Percentiles rank a stretch among this genome's conserved stretches.
Conservation (phyloP, 1,140 invertebrate genomes). For the Steinernema feltiae region DNA sequence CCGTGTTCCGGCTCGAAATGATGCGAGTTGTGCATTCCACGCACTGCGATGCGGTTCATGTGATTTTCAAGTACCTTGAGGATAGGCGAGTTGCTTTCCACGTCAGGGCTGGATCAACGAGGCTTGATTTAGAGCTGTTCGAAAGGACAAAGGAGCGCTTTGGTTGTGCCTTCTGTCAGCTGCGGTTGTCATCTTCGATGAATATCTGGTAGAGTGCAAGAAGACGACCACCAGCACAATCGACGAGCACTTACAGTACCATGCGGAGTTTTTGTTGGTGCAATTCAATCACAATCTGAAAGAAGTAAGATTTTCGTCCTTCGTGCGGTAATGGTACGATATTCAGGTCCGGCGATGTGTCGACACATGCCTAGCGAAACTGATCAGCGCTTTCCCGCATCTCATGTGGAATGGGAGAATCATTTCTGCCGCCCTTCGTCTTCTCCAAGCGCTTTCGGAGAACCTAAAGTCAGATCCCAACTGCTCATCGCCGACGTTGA, state of each 20-base stretch:
- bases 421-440: slow-evolving; percentile 92
- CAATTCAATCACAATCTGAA: slow-evolving; percentile 95
- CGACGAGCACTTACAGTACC: slow-evolving; percentile 62
- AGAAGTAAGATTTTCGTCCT: slow-evolving; percentile 44
- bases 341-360: slow-evolving; percentile 80
- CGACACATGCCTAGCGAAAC: slow-evolving; percentile 81
- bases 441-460: slow-evolving; percentile 81
- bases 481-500: slow-evolving; percentile 38
- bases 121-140: no score
- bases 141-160: slow-evolving; percentile 92
- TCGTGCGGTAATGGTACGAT: not conserved
- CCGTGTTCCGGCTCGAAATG: slow-evolving; percentile 76
- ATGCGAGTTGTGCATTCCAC: slow-evolving; percentile 64
- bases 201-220: slow-evolving; percentile 41
- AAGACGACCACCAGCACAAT: slow-evolving; percentile 20
- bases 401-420: slow-evolving; percentile 72
- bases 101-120: no score
- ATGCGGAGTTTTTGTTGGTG: slow-evolving; percentile 85
- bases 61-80: slow-evolving; percentile 85
- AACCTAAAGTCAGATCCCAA: slow-evolving; percentile 70
- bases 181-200: slow-evolving; percentile 58
- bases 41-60: slow-evolving; percentile 74
- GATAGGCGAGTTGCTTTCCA: no score
- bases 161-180: slow-evolving; percentile 79
- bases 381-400: slow-evolving; percentile 78